A percentile compares a stretch with the other conserved stretches of the same genome.
phyloP scores from a whole-genome alignment of 1,140 invertebrate genomes.

The Anastrepha obliqua region DNA sequence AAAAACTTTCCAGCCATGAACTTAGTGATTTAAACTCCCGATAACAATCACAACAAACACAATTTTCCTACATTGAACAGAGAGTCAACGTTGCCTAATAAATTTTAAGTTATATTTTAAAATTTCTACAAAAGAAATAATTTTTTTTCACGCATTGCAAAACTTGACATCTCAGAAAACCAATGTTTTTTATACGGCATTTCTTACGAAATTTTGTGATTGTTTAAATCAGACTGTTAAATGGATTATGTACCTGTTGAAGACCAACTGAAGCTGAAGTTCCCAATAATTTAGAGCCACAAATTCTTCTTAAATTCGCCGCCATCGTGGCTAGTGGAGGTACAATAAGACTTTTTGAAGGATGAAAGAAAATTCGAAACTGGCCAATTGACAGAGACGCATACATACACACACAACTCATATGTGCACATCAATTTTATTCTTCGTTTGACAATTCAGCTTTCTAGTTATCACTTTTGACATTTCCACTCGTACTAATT shows the following conservation, averaged over 20 bases:
- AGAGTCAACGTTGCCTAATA: background rate
- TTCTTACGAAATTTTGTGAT: background rate
- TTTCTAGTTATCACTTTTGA: background rate
- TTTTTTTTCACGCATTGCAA: background rate
- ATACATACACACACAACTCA: constrained; percentile 21
- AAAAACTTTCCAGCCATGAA: constrained; percentile 2
- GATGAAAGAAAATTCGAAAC: constrained; percentile 60
- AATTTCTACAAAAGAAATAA: background rate
- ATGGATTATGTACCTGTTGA: constrained; percentile 66
- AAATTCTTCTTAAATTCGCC: constrained; percentile 87
- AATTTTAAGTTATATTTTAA: background rate
- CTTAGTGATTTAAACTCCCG: constrained; percentile 17
- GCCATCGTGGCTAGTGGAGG: constrained; percentile 82
- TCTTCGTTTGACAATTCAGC: background rate
- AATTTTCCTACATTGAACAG: background rate
- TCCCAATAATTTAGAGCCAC: constrained; percentile 78
- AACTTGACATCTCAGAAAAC: background rate
- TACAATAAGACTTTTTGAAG: constrained; percentile 59
- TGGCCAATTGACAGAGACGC: constrained; percentile 21
- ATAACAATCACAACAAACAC: background rate
- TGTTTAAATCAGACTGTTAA: background rate
- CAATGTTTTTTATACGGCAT: background rate
- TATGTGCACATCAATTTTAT: background rate
- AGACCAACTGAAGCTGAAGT: background rate
- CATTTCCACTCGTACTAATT: background rate